Conservation (phyloP, 2,797 vertebrate genomes). For the Odontamblyopus lacepedii region DNA sequence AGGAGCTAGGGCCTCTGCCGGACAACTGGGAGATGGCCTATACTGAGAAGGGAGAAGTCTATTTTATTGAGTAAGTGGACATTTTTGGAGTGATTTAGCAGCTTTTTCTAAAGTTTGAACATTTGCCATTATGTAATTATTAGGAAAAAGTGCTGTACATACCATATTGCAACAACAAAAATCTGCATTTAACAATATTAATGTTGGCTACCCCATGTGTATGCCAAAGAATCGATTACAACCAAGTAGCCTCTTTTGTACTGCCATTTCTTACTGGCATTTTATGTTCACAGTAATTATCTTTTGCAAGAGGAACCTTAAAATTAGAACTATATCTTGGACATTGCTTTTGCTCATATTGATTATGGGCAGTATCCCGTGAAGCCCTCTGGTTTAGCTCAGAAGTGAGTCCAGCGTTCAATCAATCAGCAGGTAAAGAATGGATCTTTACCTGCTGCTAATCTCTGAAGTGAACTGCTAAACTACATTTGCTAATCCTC, state of each 20-base stretch:
- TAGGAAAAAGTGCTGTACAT: not conserved
- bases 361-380: no score
- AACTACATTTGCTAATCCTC: not conserved
- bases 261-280: no score
- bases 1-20: conserved; percentile 89
- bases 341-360: not conserved
- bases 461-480: not conserved
- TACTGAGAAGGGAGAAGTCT: conserved; percentile 98
- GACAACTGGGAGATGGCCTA: conserved; percentile 99
- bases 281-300: not conserved
- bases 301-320: not conserved
- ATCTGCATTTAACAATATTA: no score
- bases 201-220: no score
- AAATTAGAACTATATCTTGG: not conserved
- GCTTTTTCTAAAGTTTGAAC: not conserved
- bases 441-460: not conserved
- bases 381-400: not conserved
- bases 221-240: no score
- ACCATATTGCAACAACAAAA: not conserved
- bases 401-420: not conserved
- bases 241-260: no score
- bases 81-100: not conserved
- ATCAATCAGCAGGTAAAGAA: not conserved
- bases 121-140: not conserved
- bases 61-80: conserved; percentile 96